A percentile compares a stretch with the other conserved stretches of the same genome.
phyloP scores from a whole-genome alignment of 2,888 invertebrate species.

The Lithophane semibrunnea region DNA sequence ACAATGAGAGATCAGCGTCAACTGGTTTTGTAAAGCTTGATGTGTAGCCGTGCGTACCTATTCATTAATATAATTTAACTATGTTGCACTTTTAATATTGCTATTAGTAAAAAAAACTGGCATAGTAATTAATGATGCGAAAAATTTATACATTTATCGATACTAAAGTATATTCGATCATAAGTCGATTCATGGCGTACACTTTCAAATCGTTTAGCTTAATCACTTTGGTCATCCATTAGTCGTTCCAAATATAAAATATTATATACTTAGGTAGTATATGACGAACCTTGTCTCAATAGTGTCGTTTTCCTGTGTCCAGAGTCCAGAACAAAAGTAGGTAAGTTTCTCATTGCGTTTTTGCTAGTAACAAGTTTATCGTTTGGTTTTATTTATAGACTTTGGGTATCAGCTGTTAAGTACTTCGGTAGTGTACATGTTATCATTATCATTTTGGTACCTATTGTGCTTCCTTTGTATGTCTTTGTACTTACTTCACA shows the following conservation, averaged over 20 bases:
- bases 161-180: constrained; percentile 1
- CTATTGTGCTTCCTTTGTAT: not conserved
- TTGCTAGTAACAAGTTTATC: not conserved
- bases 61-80: too few species aligned
- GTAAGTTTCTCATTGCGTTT: constrained; percentile 24
- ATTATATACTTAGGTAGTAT: not conserved
- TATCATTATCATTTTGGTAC: constrained; percentile 3
- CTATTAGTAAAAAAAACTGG: not conserved
- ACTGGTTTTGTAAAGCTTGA: too few species aligned
- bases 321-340: constrained; percentile 12
- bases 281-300: not conserved
- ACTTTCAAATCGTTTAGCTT: not conserved
- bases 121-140: not conserved
- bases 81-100: not conserved
- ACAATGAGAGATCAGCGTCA: too few species aligned
- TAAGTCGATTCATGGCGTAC: constrained; percentile 6
- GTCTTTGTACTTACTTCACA: not conserved
- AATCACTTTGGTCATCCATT: constrained; percentile 2
- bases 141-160: not conserved
- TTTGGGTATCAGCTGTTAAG: not conserved
- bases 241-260: not conserved
- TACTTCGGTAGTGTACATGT: not conserved
- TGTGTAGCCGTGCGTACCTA: too few species aligned
- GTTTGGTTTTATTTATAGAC: not conserved
- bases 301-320: not conserved